Base-by-base conservation (phyloP, 2,797 vertebrate species). In the Pangasius macronema region DNA sequence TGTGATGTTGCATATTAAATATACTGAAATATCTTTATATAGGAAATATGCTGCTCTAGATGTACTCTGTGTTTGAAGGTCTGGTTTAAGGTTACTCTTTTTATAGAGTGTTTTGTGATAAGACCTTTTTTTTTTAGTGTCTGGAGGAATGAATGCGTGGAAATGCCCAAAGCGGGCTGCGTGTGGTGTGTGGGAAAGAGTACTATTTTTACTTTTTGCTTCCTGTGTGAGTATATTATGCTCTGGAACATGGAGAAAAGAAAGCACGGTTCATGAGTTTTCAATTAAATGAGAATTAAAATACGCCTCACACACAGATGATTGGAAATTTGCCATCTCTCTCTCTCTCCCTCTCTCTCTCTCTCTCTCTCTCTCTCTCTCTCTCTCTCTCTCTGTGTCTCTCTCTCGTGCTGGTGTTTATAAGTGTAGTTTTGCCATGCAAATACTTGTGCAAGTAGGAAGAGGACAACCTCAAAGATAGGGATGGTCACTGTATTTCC, bases 341-440 rank as follows among this genome's bases (percentile, higher is more conserved):
- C 11, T 76, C 42, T 75, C 10, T n/a, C 42, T 75, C 24, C 20
- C n/a, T 77, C 27, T 4, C 24, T 30, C 27, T 42, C 59, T 77
- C 53, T 36, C 46, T 85, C 33, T 72, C 42, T 75, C 10, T n/a
- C 42, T 75, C 24, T 33, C n/a, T 77, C 27, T 4, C 24, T 30
- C 27, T 42, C 59, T 77, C 53, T 36, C 46, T 85, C 33, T 72
- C 33, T 22, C 30, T 72, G 42, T 42, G 49, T 63, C 51, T 27
- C 20, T 59, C 30, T 55, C 39, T 33, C 22, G 63, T 51, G 36
- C 63, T 46, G 42, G 10, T 65, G n/a, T 46, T 20, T 24, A 49
- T 53, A 75, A 72, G 9, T 59, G 22, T 65, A 53, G 87, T 39
- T 82, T 88, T 85, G 70, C 68, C 39, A 82, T 59, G 27, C 70